Evolutionary conservation across 2,797 vertebrate species (phyloP), one percentile per base, ranked within the genome.

Genomic region (Darevskia nairensis): DNA sequence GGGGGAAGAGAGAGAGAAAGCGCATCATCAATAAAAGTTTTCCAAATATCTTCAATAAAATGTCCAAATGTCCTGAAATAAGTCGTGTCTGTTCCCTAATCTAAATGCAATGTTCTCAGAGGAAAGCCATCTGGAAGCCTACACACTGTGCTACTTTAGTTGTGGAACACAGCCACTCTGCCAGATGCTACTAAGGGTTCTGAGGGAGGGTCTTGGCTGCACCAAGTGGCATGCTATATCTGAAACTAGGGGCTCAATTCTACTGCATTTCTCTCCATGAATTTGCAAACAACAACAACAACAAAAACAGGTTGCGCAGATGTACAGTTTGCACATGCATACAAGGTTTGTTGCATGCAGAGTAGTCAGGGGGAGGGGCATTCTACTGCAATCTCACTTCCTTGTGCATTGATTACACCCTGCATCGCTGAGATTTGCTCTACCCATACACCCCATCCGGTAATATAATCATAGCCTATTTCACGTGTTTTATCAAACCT

Each of bases 21-120:
- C 91, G 82, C 27, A 76, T 88, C 89, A 92, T 88, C 77, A 77
- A 90, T 69, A 89, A 92, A 89, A 90, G 83, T 89, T 80, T 92
- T 85, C 80, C 69, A 91, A 94, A 93, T 79, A 21, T 92, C 79
- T 87, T 94, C 86, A 92, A 76, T 75, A 35, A 87, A n/a, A 50
- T 50, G 78, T 4, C 84, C 74, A 77, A 81, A 81, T n/a, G 50
- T 41, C n/a, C 72, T 44, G 32, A 50, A 92, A 91, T 88, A 92
- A 94, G 89, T 87, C 92, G 78, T 2, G 80, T 85, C 90, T 92
- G 83, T 83, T 93, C 88, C 82, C 85, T 89, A 92, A 32, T 87
- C 89, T 90, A 93, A 93, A 90, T 86, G 91, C n/a, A 69, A 93
- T 91, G 87, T 92, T 93, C 93, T 87, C 86, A 92, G 6, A 91